Base-by-base conservation (phyloP, 2,888 invertebrate species). In the Drosophila buzzatii region DNA sequence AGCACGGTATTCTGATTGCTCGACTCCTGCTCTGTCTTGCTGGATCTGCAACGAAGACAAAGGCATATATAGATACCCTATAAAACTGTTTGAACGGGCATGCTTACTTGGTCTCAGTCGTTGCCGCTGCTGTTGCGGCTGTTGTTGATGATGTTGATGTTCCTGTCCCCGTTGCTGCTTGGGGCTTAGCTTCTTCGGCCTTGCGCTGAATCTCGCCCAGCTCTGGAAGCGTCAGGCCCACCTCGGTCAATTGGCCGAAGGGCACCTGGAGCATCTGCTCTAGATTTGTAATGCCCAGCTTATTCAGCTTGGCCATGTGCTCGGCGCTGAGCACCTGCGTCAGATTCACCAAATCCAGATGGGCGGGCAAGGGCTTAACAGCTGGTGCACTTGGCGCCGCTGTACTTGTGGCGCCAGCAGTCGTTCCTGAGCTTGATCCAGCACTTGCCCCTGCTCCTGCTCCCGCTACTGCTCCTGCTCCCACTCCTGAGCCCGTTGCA, bases 131-230 rank as follows among this genome's bases (percentile, higher is more conserved):
- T 10, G 45, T 20, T 20, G 18, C 18, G 5, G 18, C 5, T 44
- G 18, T 9, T n/a, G 39, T 16, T 39, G 39, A 3, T 8, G 31
- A 8, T 33, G 33, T 16, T 41, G n/a, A 2, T n/a, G 39, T 8
- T 41, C 7, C n/a, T 0, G 23, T 23, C 4, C 23, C 23, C 4
- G 23, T n/a, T 44, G 12, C 44, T 12, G 27, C 10, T 31, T 70
- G 59, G 0, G 76, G 67, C 47, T 89, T 84, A 18, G 87, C 73
- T 61, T 79, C 79, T 12, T 82, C 79, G 16, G 95, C 95, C 91
- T 94, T 95, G 64, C 95, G 91, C 85, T 95, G 95, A 77, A 95
- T 95, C 89, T 95, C 95, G 39, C 94, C 94, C 58, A 95, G 95
- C 91, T 95, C 95, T 82, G 93, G 93, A 64, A 95, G 91, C 6